Evolutionary conservation across 2,797 vertebrate species (phyloP), one percentile per base, ranked within the genome.

Genomic region (Periparus ater): DNA sequence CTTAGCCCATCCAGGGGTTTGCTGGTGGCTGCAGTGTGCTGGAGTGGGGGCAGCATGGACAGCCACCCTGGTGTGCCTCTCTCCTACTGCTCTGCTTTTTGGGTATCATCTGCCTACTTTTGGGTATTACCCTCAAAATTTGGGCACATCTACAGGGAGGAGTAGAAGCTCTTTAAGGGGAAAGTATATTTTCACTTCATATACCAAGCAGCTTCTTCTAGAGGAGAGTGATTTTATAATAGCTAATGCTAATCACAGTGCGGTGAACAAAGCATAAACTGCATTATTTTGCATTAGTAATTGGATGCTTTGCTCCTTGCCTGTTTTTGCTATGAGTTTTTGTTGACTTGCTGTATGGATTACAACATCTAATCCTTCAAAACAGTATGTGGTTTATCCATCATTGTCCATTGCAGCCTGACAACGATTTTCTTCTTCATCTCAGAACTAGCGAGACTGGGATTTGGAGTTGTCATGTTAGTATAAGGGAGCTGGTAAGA

Each of bases 211-310:
- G 50, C 58, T 85, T 75, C 54, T 78, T 38, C 32, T 84, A 62
- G 50, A 4, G 3, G 11, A 71, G 61, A 45, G 42, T 86, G 73
- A 75, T 95, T 89, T 85, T 66, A 13, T 44, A 76, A 85, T 68
- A 87, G 53, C 32, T 76, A 76, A 36, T 50, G 34, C 27, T 76
- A 72, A 89, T 85, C 53, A 71, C 1, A 0, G 38, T 21, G 67
- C 16, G 30, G 57, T 38, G 40, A 90, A 81, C 44, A 44, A 82
- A 88, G 34, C 71, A 65, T 71, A 62, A 89, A 78, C 44, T 51
- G 51, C 32, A 32, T 88, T 86, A 78, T 93, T 86, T 93, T 86
- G 79, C 76, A 48, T 90, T 81, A 75, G 34, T 70, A 66, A 84
- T 55, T 76, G 55, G 34, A 55, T 86, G 66, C 21, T 26, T 38